Base-by-base conservation (phyloP, 2,888 invertebrate genomes). In the Cantharis nigra region DNA sequence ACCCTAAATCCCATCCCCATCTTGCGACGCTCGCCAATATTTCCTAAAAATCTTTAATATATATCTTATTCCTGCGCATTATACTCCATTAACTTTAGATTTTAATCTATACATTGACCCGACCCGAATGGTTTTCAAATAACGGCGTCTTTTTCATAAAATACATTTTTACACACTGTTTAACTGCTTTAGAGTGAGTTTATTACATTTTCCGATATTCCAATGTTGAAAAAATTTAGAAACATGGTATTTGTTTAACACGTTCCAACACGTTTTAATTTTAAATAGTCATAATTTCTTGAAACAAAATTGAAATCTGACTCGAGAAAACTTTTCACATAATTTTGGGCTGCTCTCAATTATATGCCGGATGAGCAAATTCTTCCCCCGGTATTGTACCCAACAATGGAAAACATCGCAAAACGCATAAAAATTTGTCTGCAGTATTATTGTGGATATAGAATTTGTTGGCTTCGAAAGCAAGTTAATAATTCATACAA, bases 21-120 rank as follows among this genome's bases (percentile, higher is more conserved):
- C 69, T 70, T 70, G 69, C 69, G 33, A 33, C 69, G 71, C 20
- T 74, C 71, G 70, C 76, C 74, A 65, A 74, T 77, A 75, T 74
- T 20, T 71, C 65, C 70, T 72, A 63, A 65, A 78, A 78, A 76
- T 78, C 75, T 75, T 78, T 78, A 78, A 77, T 71, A 75, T 78
- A 78, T 78, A 62, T 78, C 28, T 77, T 75, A 75, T 64, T 74
- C 69, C 18, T 72, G 18, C 63, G 49, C 72, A 78, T 78, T 75
- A 78, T 78, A 75, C 78, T 72, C 75, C 78, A 78, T 78, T 78
- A 78, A 78, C 72, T 78, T 78, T 78, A 71, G 64, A 72, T 75
- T 78, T 78, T 78, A 74, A 78, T 77, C 74, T 63, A 49, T 23
- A 73, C 65, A 71, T 33, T 70, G 49, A 49, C 49, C 49, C 49